These are phyloP conservation scores for Drosophila leonis DNA, from an alignment of 2,888 invertebrate genomes.

Conservation along the genomic window DNA sequence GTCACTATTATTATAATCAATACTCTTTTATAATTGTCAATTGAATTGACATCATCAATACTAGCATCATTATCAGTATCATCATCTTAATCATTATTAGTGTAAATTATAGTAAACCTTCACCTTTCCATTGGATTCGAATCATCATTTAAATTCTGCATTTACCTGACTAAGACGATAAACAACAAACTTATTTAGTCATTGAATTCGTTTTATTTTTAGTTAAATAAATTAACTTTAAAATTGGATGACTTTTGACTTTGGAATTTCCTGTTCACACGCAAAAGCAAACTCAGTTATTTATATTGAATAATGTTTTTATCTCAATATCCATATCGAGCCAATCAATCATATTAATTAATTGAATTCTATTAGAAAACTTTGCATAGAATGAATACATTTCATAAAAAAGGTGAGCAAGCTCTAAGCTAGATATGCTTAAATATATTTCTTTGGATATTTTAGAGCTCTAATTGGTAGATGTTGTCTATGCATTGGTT, in stretches of 20 bases:
- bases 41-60: not conserved
- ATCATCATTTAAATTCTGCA: accelerated
- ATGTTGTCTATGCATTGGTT: slow-evolving; percentile 41
- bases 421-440: slow-evolving; percentile 8
- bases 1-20: not conserved
- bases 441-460: slow-evolving; percentile 27
- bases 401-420: not conserved
- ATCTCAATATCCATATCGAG: slow-evolving; percentile 7
- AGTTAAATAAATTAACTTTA: not conserved
- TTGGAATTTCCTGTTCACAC: slow-evolving; percentile 1
- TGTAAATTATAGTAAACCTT: not conserved
- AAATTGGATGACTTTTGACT: slow-evolving; percentile 2
- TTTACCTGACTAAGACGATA: not conserved
- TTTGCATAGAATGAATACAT: not conserved
- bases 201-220: not conserved
- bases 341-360: slow-evolving; percentile 12
- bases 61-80: not conserved
- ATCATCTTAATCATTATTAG: not conserved
- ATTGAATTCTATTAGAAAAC: slow-evolving; percentile 10
- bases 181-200: not conserved
- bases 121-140: not conserved
- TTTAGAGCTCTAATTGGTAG: slow-evolving; percentile 41
- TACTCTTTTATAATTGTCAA: not conserved
- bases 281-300: not conserved
- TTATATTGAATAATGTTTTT: slow-evolving; percentile 3